Conservation (phyloP, 1,140 invertebrate genomes). For the Bicyclus anynana region DNA sequence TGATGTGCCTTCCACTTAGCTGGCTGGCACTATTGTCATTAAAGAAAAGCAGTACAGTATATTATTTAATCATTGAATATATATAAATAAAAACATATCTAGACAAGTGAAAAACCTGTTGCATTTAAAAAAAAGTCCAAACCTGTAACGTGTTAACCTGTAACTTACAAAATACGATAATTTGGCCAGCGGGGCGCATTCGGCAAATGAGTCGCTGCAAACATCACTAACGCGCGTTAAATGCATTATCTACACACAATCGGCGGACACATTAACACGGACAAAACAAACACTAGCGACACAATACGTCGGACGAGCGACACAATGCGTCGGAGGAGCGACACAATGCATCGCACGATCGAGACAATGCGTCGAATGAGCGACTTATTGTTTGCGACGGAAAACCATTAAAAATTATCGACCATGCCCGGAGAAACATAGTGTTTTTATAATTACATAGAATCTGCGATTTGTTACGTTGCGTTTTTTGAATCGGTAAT, state of each 20-base stretch:
- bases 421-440: constrained; percentile 25
- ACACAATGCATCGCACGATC: constrained; percentile 10
- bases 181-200: constrained; percentile 32
- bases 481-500: background rate
- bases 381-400: constrained; percentile 35
- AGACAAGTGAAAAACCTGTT: no score
- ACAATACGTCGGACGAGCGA: constrained; percentile 19
- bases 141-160: constrained; percentile 8
- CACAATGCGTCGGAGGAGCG: constrained; percentile 49
- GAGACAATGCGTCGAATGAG: constrained; percentile 48
- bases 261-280: constrained; percentile 50
- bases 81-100: background rate
- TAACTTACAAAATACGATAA: constrained; percentile 12
- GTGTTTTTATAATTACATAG: constrained; percentile 36
- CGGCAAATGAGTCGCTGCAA: constrained; percentile 20
- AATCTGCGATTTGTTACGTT: constrained; percentile 26
- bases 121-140: no score
- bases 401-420: constrained; percentile 68
- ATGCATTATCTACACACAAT: constrained; percentile 47
- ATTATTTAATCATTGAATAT: no score
- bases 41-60: no score
- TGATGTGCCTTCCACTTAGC: no score
- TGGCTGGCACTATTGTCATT: no score
- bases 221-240: constrained; percentile 45
- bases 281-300: constrained; percentile 42